phyloP scores from a whole-genome alignment of 2,888 invertebrate species.

The Tromatobia lineatoria region DNA sequence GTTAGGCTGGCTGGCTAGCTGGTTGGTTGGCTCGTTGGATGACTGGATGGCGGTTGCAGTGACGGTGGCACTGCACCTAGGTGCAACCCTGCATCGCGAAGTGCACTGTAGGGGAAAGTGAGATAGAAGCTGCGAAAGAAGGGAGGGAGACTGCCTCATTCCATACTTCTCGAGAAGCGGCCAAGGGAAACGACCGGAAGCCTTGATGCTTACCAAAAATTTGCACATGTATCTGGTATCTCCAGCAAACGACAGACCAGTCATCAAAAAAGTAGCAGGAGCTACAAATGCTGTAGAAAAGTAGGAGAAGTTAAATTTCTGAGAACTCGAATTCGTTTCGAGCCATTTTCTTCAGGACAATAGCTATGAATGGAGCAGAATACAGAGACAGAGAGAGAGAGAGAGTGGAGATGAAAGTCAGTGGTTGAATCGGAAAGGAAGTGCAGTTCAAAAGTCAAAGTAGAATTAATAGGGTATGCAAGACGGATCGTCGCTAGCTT shows the following conservation, averaged over 20 bases:
- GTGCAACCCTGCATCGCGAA: slow-evolving; percentile 64
- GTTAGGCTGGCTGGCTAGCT: slow-evolving; percentile 77
- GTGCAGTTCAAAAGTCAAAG: slow-evolving; percentile 21
- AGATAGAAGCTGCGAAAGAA: slow-evolving; percentile 39
- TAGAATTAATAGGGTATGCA: slow-evolving; percentile 44
- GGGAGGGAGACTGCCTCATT: slow-evolving; percentile 70
- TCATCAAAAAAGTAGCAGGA: slow-evolving; percentile 16
- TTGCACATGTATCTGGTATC: slow-evolving; percentile 15
- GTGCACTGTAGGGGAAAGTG: slow-evolving; percentile 58
- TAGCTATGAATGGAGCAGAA: slow-evolving; percentile 6
- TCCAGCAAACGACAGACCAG: background rate
- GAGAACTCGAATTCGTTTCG: slow-evolving; percentile 11
- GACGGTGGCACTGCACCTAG: slow-evolving; percentile 69
- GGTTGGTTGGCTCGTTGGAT: slow-evolving; percentile 73
- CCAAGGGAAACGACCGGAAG: slow-evolving; percentile 43
- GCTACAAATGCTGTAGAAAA: background rate
- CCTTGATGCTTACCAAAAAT: slow-evolving; percentile 18
- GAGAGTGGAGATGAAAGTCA: slow-evolving; percentile 31
- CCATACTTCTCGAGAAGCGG: slow-evolving; percentile 40
- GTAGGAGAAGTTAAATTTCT: slow-evolving; percentile 11
- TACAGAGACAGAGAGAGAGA: background rate
- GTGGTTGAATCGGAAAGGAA: slow-evolving; percentile 42
- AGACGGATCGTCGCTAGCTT: background rate
- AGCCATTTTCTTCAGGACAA: slow-evolving; percentile 32
- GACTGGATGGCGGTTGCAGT: slow-evolving; percentile 75